These are phyloP conservation scores for Holothuria glaberrima DNA, from an alignment of 35 echinoderm and acorn worm genomes.

Conservation along the genomic window DNA sequence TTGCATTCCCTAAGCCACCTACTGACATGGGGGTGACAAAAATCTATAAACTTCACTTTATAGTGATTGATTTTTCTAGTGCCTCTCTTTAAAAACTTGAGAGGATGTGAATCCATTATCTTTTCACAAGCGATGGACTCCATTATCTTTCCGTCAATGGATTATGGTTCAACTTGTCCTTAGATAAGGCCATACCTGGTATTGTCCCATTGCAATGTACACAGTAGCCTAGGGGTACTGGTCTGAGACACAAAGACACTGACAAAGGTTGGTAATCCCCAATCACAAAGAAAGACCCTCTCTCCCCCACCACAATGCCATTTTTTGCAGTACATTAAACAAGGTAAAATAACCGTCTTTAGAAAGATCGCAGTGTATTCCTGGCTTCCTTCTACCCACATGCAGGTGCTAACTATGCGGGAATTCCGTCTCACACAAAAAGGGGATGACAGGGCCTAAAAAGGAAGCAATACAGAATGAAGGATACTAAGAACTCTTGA, in stretches of 20 bases:
- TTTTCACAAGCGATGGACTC: constrained; percentile 33
- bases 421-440: too few species aligned
- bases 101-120: constrained; percentile 51
- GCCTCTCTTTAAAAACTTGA: constrained; percentile 10
- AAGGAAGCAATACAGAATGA: too few species aligned
- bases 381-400: too few species aligned
- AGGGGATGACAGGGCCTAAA: too few species aligned
- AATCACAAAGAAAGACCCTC: constrained; percentile 46
- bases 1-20: background rate
- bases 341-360: constrained; percentile 48
- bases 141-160: constrained; percentile 30
- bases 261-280: background rate
- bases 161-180: constrained; percentile 22
- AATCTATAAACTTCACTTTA: constrained; percentile 18
- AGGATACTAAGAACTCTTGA: constrained; percentile 21
- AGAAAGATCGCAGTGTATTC: too few species aligned
- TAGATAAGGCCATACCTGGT: constrained; percentile 44
- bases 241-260: constrained; percentile 27
- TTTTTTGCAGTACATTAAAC: constrained; percentile 54
- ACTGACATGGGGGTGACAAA: background rate
- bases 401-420: too few species aligned
- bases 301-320: constrained; percentile 20
- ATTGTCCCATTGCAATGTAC: constrained; percentile 35
- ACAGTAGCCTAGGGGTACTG: constrained; percentile 41
- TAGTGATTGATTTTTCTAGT: constrained; percentile 28